Evolutionary conservation across 1,140 invertebrate species (phyloP).

Genomic region (Drosophila ficusphila): DNA sequence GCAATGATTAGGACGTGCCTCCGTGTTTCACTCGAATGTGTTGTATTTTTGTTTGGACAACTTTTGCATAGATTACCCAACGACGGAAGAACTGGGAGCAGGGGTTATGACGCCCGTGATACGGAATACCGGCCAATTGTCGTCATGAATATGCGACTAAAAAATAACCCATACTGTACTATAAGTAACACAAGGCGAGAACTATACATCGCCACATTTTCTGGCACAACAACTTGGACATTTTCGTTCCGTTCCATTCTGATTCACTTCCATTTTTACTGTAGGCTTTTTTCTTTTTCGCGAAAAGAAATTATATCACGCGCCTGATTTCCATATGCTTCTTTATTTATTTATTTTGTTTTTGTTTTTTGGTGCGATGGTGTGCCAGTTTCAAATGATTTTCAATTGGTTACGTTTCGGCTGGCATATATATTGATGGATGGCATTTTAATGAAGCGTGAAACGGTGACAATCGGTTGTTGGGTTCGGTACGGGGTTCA

Average conservation of each 20-base stretch:
- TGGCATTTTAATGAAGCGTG: slow-evolving; percentile 70
- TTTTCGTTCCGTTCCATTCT: slow-evolving; percentile 18
- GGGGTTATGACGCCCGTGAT: slow-evolving; percentile 33
- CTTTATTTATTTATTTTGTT: slow-evolving; percentile 28
- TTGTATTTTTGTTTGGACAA: slow-evolving; percentile 33
- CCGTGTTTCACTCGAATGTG: slow-evolving; percentile 6
- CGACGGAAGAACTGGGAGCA: background rate
- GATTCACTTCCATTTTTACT: slow-evolving; percentile 41
- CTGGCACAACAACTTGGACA: slow-evolving; percentile 28
- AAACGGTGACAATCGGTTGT: slow-evolving; percentile 54
- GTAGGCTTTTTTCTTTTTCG: slow-evolving; percentile 2
- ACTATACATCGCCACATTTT: slow-evolving; percentile 42
- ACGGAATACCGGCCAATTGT: slow-evolving; percentile 36
- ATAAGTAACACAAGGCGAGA: slow-evolving; percentile 13
- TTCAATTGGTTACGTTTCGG: slow-evolving; percentile 61
- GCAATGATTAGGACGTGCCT: slow-evolving; percentile 48
- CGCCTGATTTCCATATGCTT: slow-evolving; percentile 27
- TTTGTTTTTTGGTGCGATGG: slow-evolving; percentile 23
- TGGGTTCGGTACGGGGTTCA: slow-evolving; percentile 22
- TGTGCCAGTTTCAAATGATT: slow-evolving; percentile 54
- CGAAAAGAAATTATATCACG: slow-evolving; percentile 58
- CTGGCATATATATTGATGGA: slow-evolving; percentile 49
- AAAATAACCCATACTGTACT: slow-evolving; percentile 14
- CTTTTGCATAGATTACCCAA: slow-evolving; percentile 54
- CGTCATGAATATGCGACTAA: slow-evolving; percentile 62